phyloP scores from a whole-genome alignment of 2,888 invertebrate genomes.

The Phlogophora meticulosa region DNA sequence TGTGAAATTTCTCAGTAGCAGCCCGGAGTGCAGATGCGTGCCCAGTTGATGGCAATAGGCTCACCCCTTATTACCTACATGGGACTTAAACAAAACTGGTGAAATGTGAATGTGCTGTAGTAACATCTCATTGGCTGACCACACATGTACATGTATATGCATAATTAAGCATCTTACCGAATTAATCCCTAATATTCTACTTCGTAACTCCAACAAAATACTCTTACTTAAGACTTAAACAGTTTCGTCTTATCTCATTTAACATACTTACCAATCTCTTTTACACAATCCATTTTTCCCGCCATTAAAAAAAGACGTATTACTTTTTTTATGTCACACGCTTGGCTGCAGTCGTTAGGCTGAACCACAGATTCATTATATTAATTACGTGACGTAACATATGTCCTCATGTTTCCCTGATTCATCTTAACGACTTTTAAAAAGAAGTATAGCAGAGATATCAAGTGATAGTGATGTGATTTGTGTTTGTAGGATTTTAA shows the following conservation, averaged over 20 bases:
- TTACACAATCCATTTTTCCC: constrained; percentile 29
- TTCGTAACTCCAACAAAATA: constrained; percentile 8
- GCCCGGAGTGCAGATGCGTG: too few species aligned
- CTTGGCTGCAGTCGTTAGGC: constrained; percentile 34
- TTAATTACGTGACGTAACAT: constrained; percentile 44
- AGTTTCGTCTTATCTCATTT: constrained; percentile 23
- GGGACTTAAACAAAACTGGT: too few species aligned
- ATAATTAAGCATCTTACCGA: background rate
- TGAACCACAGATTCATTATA: constrained; percentile 43
- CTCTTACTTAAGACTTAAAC: constrained; percentile 14
- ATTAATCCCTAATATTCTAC: constrained; percentile 10
- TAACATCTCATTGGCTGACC: background rate
- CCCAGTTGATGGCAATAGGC: too few species aligned
- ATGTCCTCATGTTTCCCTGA: constrained; percentile 33
- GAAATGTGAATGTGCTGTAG: too few species aligned
- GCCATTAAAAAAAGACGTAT: constrained; percentile 23
- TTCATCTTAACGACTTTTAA: constrained; percentile 43
- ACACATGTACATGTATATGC: too few species aligned
- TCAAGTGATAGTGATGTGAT: constrained; percentile 32
- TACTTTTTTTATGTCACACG: constrained; percentile 25
- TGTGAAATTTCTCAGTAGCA: too few species aligned
- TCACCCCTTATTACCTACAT: too few species aligned
- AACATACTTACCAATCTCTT: constrained; percentile 41
- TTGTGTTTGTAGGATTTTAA: constrained; percentile 11
- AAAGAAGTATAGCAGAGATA: constrained; percentile 19